These are phyloP conservation scores for Euleptes europaea DNA, from an alignment of 2,113 vertebrate species.

Conservation along the genomic window DNA sequence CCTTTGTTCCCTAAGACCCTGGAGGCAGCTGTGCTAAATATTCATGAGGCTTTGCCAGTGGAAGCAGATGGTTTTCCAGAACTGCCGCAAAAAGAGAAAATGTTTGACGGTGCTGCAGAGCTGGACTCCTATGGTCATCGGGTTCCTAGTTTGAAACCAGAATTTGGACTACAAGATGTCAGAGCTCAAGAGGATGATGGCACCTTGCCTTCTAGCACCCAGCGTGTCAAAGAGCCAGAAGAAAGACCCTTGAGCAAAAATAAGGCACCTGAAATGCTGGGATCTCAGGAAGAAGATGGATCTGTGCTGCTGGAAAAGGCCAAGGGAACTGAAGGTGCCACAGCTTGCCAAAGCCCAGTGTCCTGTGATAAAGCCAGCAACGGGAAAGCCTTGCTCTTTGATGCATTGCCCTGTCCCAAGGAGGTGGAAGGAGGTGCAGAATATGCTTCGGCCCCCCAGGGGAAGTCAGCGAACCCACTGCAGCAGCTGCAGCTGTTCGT, in stretches of 20 bases:
- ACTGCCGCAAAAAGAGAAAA: conserved; percentile 46
- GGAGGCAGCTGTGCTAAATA: not conserved
- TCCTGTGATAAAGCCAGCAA: not conserved
- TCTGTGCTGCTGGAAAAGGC: not conserved
- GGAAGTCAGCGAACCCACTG: conserved; percentile 54
- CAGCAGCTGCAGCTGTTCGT: conserved; percentile 73
- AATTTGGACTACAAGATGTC: conserved; percentile 48
- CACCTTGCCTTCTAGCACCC: fast-evolving
- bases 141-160: conserved; percentile 18
- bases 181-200: not conserved
- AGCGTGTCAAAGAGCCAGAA: conserved; percentile 11
- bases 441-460: not conserved
- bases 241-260: conserved; percentile 21
- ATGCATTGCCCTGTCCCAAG: conserved; percentile 52
- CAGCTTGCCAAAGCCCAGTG: fast-evolving
- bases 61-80: conserved; percentile 41
- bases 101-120: conserved; percentile 38
- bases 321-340: not conserved
- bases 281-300: fast-evolving
- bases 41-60: fast-evolving
- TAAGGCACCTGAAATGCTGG: not conserved
- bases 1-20: conserved; percentile 69
- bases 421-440: not conserved
- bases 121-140: conserved; percentile 10
- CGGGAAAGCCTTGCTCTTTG: conserved; percentile 28